Base-by-base conservation (phyloP, 2,797 vertebrate genomes). In the Gadopsis bispinosus region DNA sequence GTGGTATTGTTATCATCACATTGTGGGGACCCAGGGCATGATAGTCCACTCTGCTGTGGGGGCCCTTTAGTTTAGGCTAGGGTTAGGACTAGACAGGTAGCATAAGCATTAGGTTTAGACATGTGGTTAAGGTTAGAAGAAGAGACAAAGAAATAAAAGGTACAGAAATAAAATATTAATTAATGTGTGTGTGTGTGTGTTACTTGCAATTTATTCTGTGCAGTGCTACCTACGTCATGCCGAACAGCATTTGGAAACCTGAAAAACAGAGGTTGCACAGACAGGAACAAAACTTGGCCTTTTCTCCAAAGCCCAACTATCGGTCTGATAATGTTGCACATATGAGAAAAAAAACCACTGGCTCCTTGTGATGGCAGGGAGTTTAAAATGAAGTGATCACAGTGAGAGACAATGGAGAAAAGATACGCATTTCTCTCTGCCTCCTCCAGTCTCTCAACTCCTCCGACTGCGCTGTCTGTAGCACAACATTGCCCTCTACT, bases 401-500 rank as follows among this genome's bases (percentile, higher is more conserved):
- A 83, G 82, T 63, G 55, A 87, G 85, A 90, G 79, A 88, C 88
- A 87, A 87, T 81, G 67, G 59, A 86, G 81, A 87, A 78, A 39
- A 73, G 83, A 91, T 82, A 81, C 80, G 84, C 77, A 85, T 86
- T 87, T 82, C 71, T 79, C 84, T 78, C 61, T 63, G 48, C 73
- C 73, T 79, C 73, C 69, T 73, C 73, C 73, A 17, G 66, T 22
- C 70, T 64, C 17, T n/a, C 43, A 4, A n/a, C 69, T 54, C 50
- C 48, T 59, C 56, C 0, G 3, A 35, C 55, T 75, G 22, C 8
- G 1, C 33, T 0, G 55, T 73, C 22, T 63, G 71, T 48, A 75
- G 89, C 81, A 62, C 94, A 92, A 94, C 91, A 94, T 86, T 94
- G 93, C 92, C 92, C 91, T 93, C 94, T 94, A 63, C 81, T 89